Evolutionary conservation across 2,888 invertebrate species (phyloP), one percentile per base, ranked within the genome.

Genomic region (Diarsia brunnea): DNA sequence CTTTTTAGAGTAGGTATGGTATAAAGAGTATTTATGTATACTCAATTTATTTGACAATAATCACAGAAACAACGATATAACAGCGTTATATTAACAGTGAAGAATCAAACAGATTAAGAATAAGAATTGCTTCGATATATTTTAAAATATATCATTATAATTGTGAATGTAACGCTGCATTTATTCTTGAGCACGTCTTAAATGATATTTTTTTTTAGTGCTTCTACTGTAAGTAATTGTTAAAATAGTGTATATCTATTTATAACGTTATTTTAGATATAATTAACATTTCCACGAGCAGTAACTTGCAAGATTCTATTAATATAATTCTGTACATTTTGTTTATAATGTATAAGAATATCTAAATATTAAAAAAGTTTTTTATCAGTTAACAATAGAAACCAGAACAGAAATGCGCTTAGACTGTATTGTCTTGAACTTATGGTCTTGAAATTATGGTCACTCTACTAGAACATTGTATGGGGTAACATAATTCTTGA

Each of bases 151-250:
- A 73, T 78, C 73, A 69, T 66, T 73, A 73, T 77, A 53, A 65
- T 73, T 77, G 77, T 77, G 69, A 77, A 53, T 73, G 77, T 77
- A 77, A 77, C 78, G 78, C 78, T 78, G 78, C 78, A 78, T 78
- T 78, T 78, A 78, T 78, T 78, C 53, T 55, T 74, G 74, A 74
- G 69, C n/a, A n/a, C n/a, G n/a, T n/a, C 69, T 69, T 78, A 78
- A 78, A 78, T 74, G 78, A 78, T 70, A 78, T 78, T 68, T 58
- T 76, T 75, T 76, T 76, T 76, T 76, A 76, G 75, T 76, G 75
- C 75, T 76, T 76, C 71, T 76, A 67, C 75, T 76, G 75, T 76
- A 76, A 76, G 75, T 76, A 76, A 76, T 67, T 76, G 75, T 76
- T 76, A 67, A 76, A 76, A 76, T 76, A 76, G 75, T 76, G 75